Base-by-base conservation (phyloP, 2,797 vertebrate species). In the Babyrousa celebensis region DNA sequence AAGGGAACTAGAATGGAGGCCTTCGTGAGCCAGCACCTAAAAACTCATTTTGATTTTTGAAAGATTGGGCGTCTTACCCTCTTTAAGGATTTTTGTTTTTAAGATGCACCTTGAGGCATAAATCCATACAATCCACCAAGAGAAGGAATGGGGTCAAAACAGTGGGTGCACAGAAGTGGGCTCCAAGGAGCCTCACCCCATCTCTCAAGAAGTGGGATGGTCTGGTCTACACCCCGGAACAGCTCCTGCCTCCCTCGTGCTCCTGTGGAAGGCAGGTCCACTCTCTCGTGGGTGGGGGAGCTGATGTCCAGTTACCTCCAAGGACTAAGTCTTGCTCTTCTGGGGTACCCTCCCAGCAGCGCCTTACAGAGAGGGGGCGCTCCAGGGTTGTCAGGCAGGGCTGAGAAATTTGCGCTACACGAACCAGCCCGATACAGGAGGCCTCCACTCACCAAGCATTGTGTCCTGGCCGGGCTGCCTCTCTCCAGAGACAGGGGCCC, bases 401-500 rank as follows among this genome's bases (percentile, higher is more conserved):
- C 29, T 20, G 21, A 89, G 65, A 77, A 15, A 32, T 72, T 32
- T 32, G n/a, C 7, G 0, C 15, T 11, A 12, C 17, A 43, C n/a
- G 23, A 27, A 78, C 0, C 0, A 17, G 8, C 56, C 52, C 63
- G 23, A 0, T 16, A 52, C 75, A 70, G 36, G 62, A 68, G 78
- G 74, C 12, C 40, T 67, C 48, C 5, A 1, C 2, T 78, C 74
- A 43, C 27, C 25, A 52, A 71, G 48, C 21, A 85, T 75, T 54
- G 58, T 23, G 25, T 75, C 67, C 85, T 84, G 62, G 60, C 36
- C 7, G 17, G 54, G 54, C 67, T 89, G 63, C 48, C 14, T 68
- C 75, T 56, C 77, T 94, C 70, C 17, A 52, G 65, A 89, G 75
- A 94, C 93, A 89, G 27, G 54, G 54, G 40, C 48, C 58, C 32